Percentiles rank a stretch among this genome's conserved stretches.
These are phyloP conservation scores for Probosciger aterrimus DNA, from an alignment of 2,113 vertebrate species.

Conservation along the genomic window DNA sequence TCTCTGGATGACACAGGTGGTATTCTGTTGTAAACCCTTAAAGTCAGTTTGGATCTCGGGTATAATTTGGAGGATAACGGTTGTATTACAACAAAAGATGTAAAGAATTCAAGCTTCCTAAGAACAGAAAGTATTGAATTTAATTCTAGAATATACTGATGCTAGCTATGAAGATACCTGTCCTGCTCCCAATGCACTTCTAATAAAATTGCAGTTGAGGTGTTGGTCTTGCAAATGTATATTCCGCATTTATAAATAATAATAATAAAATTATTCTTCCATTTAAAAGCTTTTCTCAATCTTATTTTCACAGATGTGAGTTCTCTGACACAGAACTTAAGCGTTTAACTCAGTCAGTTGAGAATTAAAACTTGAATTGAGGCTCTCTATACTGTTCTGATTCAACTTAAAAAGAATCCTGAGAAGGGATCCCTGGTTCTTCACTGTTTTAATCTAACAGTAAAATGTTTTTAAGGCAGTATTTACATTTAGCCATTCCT, in stretches of 20 bases:
- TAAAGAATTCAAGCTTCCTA: background rate
- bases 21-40: background rate
- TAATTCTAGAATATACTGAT: background rate
- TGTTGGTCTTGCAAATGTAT: background rate
- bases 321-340: background rate
- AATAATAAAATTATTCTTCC: background rate
- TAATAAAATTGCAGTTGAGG: background rate
- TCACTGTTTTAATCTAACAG: background rate
- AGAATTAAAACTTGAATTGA: background rate
- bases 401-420: background rate
- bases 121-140: background rate
- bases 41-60: background rate
- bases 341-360: background rate
- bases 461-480: background rate
- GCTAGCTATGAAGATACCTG: background rate
- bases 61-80: background rate
- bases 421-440: background rate
- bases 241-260: background rate
- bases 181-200: background rate
- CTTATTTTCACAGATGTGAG: background rate
- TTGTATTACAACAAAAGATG: background rate
- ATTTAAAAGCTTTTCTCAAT: background rate
- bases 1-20: conserved; percentile 81
- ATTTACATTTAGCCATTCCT: background rate
- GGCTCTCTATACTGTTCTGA: background rate